phyloP scores from a whole-genome alignment of 2,797 vertebrate genomes.

The Lithobates sylvaticus region DNA sequence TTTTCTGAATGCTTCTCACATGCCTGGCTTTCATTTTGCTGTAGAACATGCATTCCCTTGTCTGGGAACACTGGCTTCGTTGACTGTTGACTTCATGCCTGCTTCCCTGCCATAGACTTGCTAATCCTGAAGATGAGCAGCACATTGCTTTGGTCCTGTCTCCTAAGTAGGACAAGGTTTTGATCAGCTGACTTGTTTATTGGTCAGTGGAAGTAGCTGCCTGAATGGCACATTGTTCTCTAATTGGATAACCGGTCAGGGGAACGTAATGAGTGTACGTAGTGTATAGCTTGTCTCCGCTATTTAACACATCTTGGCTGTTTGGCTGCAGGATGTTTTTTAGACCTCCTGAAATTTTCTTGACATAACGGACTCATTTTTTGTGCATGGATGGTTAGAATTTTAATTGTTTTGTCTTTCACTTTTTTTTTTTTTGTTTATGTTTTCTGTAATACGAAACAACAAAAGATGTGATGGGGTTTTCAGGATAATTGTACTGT shows the following conservation, averaged over 20 bases:
- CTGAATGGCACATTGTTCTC: constrained; percentile 54
- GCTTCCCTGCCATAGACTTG: constrained; percentile 3
- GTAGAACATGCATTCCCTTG: background rate
- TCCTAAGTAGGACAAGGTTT: constrained; percentile 40
- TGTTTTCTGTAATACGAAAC: too few species aligned
- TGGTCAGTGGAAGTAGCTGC: constrained; percentile 37
- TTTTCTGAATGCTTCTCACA: background rate
- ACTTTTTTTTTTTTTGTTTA: background rate
- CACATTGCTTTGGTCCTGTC: constrained; percentile 46
- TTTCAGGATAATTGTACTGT: too few species aligned
- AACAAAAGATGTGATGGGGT: too few species aligned
- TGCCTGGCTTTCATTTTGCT: background rate
- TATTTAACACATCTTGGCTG: background rate
- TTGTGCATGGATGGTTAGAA: background rate
- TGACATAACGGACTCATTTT: background rate
- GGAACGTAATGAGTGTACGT: background rate
- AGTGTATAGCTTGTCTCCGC: background rate
- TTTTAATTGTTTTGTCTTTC: background rate
- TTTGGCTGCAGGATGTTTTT: background rate
- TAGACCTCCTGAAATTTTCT: background rate
- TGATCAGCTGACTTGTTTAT: constrained; percentile 49
- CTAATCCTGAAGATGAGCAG: constrained; percentile 39
- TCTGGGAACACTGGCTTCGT: background rate
- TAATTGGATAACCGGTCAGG: constrained; percentile 53
- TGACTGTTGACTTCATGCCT: background rate